Evolutionary conservation across 2,113 vertebrate species (phyloP).

Genomic region (Meles meles): DNA sequence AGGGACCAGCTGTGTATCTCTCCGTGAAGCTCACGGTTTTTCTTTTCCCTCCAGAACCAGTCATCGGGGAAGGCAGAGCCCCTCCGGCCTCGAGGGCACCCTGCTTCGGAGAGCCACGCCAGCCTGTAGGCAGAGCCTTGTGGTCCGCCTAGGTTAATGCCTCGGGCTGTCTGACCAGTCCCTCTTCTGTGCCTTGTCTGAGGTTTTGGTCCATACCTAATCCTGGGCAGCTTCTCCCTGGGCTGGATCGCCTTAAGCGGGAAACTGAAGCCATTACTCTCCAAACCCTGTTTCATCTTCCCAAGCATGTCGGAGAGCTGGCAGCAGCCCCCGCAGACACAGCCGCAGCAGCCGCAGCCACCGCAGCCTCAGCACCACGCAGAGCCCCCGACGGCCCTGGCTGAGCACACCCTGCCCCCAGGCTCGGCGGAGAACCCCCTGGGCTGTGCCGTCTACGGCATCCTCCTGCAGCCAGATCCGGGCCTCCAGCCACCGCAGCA

Average conservation of each 20-base stretch:
- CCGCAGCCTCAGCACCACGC: slow-evolving; percentile 84
- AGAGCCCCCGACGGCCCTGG: slow-evolving; percentile 79
- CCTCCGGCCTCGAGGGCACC: slow-evolving; percentile 10
- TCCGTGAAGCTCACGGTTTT: slow-evolving; percentile 11
- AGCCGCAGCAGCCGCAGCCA: slow-evolving; percentile 84
- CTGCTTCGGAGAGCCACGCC: neutral
- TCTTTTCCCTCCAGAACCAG: slow-evolving; percentile 75
- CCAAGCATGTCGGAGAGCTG: slow-evolving; percentile 89
- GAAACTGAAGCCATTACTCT: slow-evolving; percentile 82
- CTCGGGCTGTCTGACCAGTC: neutral
- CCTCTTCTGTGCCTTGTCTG: slow-evolving; percentile 34
- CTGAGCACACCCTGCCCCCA: slow-evolving; percentile 91
- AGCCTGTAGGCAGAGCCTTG: slow-evolving; percentile 17
- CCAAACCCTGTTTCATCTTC: slow-evolving; percentile 75
- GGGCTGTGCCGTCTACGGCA: slow-evolving; percentile 96
- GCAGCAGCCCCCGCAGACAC: slow-evolving; percentile 83
- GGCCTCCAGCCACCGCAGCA: slow-evolving; percentile 88
- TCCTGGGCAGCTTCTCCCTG: slow-evolving; percentile 41
- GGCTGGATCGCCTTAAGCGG: slow-evolving; percentile 48
- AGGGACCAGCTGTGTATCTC: neutral
- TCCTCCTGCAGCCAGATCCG: slow-evolving; percentile 92
- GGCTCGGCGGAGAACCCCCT: slow-evolving; percentile 88
- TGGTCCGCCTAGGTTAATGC: slow-evolving; percentile 17
- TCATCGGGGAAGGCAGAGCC: slow-evolving; percentile 5
- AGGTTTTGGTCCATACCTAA: slow-evolving; percentile 21